Conservation (phyloP, 2,888 invertebrate species). For the Polia nebulosa region DNA sequence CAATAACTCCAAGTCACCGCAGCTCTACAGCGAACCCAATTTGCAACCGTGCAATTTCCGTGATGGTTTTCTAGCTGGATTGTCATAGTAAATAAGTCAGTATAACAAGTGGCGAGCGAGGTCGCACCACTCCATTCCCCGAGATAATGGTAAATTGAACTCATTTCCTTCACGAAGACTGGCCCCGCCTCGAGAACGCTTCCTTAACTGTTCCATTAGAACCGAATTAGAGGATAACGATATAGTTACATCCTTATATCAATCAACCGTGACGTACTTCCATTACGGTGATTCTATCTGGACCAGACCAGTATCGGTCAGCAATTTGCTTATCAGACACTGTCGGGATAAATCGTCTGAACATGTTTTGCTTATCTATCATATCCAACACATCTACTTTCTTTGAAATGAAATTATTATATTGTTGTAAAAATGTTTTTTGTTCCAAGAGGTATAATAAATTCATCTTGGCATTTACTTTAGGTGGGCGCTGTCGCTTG, state of each 20-base stretch:
- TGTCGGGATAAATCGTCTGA: conserved; percentile 36
- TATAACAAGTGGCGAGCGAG: conserved; percentile 76
- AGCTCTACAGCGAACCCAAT: conserved; percentile 73
- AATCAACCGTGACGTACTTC: conserved; percentile 68
- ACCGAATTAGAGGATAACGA: conserved; percentile 78
- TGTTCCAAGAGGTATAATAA: conserved; percentile 36
- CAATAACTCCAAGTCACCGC: conserved; percentile 63
- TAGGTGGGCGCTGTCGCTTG: conserved; percentile 44
- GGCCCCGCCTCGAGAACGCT: conserved; percentile 73
- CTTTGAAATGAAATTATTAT: conserved; percentile 7
- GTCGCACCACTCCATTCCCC: conserved; percentile 78
- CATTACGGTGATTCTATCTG: conserved; percentile 65
- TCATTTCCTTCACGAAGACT: conserved; percentile 82
- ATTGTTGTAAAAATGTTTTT: conserved; percentile 48
- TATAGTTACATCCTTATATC: conserved; percentile 69
- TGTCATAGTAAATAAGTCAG: conserved; percentile 79
- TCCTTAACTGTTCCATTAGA: conserved; percentile 80
- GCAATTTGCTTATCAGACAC: conserved; percentile 55
- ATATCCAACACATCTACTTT: conserved; percentile 15
- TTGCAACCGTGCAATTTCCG: conserved; percentile 77
- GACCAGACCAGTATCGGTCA: conserved; percentile 38
- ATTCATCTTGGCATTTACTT: conserved; percentile 61
- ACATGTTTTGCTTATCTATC: conserved; percentile 27
- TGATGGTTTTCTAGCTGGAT: conserved; percentile 78
- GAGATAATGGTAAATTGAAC: conserved; percentile 87